Evolutionary conservation across 2,113 vertebrate species (phyloP), one percentile per base, ranked within the genome.

Genomic region (Craseonycteris thonglongyai): DNA sequence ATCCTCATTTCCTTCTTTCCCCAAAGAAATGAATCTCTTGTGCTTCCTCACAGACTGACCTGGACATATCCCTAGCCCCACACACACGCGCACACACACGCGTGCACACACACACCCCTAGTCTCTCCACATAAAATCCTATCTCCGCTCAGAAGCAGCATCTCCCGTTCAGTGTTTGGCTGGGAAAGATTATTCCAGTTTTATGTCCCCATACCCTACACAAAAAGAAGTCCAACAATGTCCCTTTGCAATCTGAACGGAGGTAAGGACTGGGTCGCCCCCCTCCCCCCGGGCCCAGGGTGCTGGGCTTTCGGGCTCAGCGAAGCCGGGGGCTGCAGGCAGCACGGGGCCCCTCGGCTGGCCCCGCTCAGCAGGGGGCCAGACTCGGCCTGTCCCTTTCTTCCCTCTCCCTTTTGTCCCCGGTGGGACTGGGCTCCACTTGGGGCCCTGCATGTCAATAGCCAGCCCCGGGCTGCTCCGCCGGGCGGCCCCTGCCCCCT

Each of bases 381-480:
- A 96, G 98, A 98, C 99, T 98, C 99, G 97, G 99, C 98, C 98
- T 98, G 98, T 98, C 97, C 98, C 97, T 98, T 99, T 99, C 98
- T 99, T 98, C 94, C 96, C 95, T 95, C 38, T 95, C 95, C 97
- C 98, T 97, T 99, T 99, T 99, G 98, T 99, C 98, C 98, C 72
- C 94, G 66, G 98, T 97, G 97, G 98, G 79, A 71, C 93, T 97
- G 97, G 96, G 95, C 98, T 97, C 95, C 98, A 97, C 97, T 97
- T 79, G 94, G 96, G 93, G 98, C 98, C 98, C 98, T 98, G 98
- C 99, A 98, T 99, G 98, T 98, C 98, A 99, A 99, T 98, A 97
- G 98, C 96, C 83, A 9, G 63, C 96, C 74, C 97, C 0, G 2
- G 56, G 56, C 45, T 0, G 63, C 93, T 82, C 96, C 93, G 42